Evolutionary conservation across 1,140 invertebrate genomes (phyloP), one percentile per base, ranked within the genome.

Genomic region (Polypedilum pembai): DNA sequence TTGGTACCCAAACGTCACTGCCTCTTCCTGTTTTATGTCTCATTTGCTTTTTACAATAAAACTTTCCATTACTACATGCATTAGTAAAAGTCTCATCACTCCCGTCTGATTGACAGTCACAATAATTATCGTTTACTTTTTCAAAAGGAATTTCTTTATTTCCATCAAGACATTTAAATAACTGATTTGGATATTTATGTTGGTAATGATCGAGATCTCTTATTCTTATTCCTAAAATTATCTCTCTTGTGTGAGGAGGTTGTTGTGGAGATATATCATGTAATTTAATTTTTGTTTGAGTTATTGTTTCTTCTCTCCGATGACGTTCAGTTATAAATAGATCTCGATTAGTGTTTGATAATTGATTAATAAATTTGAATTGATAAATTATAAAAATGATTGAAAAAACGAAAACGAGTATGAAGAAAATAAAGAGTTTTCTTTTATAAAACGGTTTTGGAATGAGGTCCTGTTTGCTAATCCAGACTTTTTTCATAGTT

Each of bases 71-170:
- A 0, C 86, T 80, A 83, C 96, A 98, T 18, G 96, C 95, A 79
- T 89, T 89, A 7, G 95, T 98, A 75, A 94, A 88, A 33, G 94
- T 94, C 82, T 98, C 95, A 83, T 98, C 95, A 76, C 89, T 91
- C 20, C 93, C 93, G 83, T 94, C 92, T 17, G 81, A 78, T 5
- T 33, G 24, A 84, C 95, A 98, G 83, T 98, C 95, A 85, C 95
- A 98, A 80, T 93, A 98, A 82, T 98, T 90, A 84, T 98, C 95
- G 80, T 98, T 98, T 4, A 98, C 85, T 80, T 88, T 87, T 8
- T 88, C 82, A 83, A 81, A 80, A 0, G 77, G 74, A 15, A 82
- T 80, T 73, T 78, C 80, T 73, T 77, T 77, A 74, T 77, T 78
- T 4, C 78, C 79, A 75, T 82, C 80, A 65, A 82, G 75, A 45